Conservation (phyloP, 2,113 vertebrate genomes). For the Craseonycteris thonglongyai region DNA sequence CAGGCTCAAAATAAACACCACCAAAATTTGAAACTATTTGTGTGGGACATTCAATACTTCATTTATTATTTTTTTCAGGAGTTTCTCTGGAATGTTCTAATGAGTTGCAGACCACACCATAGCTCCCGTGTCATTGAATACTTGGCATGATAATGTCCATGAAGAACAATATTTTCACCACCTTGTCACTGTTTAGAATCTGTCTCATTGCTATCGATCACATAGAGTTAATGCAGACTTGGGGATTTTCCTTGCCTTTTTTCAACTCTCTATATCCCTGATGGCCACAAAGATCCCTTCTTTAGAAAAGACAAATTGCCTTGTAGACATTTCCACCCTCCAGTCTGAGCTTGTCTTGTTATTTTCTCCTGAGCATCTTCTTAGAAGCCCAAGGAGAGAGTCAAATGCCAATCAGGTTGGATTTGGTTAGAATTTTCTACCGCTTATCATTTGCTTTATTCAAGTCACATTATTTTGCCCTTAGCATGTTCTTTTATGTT, state of each 20-base stretch:
- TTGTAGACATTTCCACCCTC: not conserved
- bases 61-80: conserved; percentile 16
- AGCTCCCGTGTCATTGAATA: not conserved
- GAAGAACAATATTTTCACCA: conserved; percentile 24
- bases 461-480: not conserved
- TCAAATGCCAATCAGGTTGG: not conserved
- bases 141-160: not conserved
- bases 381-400: not conserved
- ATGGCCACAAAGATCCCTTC: not conserved
- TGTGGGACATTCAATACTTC: not conserved
- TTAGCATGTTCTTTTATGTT: conserved; percentile 3
- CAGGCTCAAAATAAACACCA: not conserved
- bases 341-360: conserved; percentile 29
- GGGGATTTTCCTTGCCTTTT: conserved; percentile 3
- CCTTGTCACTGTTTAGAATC: conserved; percentile 26
- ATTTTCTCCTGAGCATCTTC: conserved; percentile 23
- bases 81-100: not conserved
- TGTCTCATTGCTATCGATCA: not conserved
- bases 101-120: not conserved
- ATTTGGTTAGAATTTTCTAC: not conserved
- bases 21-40: conserved; percentile 15
- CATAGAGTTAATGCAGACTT: not conserved
- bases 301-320: conserved; percentile 5
- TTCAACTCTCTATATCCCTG: not conserved
- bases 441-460: not conserved